Base-by-base conservation (phyloP, 1,140 invertebrate genomes). In the Leptinotarsa lineolata region DNA sequence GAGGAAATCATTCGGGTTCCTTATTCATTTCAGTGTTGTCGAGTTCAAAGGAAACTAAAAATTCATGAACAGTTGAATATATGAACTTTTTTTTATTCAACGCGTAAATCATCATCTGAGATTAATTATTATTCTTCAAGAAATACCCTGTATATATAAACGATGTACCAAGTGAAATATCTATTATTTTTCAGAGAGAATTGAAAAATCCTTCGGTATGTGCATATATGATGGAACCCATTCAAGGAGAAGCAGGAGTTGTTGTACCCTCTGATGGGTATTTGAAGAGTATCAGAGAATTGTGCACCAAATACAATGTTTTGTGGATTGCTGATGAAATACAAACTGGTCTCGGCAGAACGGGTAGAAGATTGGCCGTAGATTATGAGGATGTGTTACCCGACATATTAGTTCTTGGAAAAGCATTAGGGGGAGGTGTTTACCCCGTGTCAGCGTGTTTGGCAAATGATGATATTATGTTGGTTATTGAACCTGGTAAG, bases 171-270 rank as follows among this genome's bases (percentile, higher is more conserved):
- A 2, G 30, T 30, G 30, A 30, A 30, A 39, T 39, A 39, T 39
- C 8, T 39, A 39, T 39, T 11, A 39, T 39, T 39, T 39, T 39
- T 39, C 2, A 39, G 30, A 39, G 30, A 39, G 30, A 39, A 5
- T 70, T 83, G 12, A 76, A 92, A 81, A 94, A 99, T 83, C 92
- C 93, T 2, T 92, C 91, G 77, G 94, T 97, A 4, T 95, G 95
- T 80, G 96, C 94, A 4, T 99, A 97, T 82, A 99, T 99, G 97
- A 95, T 99, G 13, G 98, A 99, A 83, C 98, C 98, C 0, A 99
- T 99, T 77, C 98, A 99, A 88, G 98, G 98, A 0, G 98, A 99
- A 87, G 97, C 97, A 44, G 98, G 98, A 1, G 96, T 99, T 2
- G 90, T 97, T 1, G 94, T 99, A 1, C 98, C 98, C 0, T 85